Evolutionary conservation across 2,888 invertebrate genomes (phyloP).

Genomic region (Acronicta aceris): DNA sequence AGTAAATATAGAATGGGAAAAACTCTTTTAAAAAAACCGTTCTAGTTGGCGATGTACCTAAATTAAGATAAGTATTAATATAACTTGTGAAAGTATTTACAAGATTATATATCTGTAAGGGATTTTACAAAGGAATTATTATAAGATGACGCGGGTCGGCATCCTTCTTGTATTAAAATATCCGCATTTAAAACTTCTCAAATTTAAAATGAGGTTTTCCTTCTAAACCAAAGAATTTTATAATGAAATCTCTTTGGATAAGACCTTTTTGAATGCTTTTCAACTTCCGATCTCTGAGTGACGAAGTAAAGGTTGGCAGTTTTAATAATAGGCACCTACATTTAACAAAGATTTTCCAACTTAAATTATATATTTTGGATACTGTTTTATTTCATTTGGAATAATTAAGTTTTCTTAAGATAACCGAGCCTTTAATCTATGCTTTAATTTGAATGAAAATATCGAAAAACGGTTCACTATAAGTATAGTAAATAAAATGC

Average conservation of each 20-base stretch:
- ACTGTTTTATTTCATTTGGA: slow-evolving; percentile 10
- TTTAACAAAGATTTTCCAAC: slow-evolving; percentile 36
- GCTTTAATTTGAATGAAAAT: too few species aligned
- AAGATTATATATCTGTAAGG: slow-evolving; percentile 10
- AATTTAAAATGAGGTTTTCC: slow-evolving; percentile 64
- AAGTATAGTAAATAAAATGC: too few species aligned
- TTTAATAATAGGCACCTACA: slow-evolving; percentile 41
- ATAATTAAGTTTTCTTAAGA: slow-evolving; percentile 7
- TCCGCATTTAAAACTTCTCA: slow-evolving; percentile 59
- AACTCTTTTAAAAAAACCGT: slow-evolving; percentile 3
- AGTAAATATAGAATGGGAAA: too few species aligned
- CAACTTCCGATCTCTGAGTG: slow-evolving; percentile 61
- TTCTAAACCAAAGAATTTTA: slow-evolving; percentile 66
- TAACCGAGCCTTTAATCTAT: not conserved
- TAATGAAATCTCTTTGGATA: slow-evolving; percentile 65
- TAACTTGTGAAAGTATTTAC: slow-evolving; percentile 14
- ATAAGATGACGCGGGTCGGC: slow-evolving; percentile 45
- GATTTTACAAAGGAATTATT: slow-evolving; percentile 47
- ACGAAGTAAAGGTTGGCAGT: slow-evolving; percentile 62
- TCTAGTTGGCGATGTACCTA: too few species aligned
- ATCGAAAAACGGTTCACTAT: too few species aligned
- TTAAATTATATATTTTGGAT: slow-evolving; percentile 23
- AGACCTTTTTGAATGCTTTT: slow-evolving; percentile 61
- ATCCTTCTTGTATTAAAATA: slow-evolving; percentile 57
- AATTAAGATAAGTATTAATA: not conserved